A percentile compares a stretch with the other conserved stretches of the same genome.
These are phyloP conservation scores for Atrina japonica DNA, from an alignment of 2,888 invertebrate genomes.

Conservation along the genomic window DNA sequence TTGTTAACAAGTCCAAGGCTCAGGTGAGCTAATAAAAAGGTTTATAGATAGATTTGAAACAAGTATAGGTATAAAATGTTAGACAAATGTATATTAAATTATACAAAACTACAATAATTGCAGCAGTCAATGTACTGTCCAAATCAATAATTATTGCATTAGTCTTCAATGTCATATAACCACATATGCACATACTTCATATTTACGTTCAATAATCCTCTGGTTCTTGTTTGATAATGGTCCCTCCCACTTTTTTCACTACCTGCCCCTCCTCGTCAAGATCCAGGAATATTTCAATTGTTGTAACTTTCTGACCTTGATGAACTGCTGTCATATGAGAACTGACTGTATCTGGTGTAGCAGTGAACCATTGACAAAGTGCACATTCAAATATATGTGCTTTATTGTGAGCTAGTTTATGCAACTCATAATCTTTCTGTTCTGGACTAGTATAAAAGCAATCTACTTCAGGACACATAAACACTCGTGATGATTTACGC, in stretches of 20 bases:
- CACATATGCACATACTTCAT: too few relatives aligned
- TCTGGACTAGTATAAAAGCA: conserved; percentile 54
- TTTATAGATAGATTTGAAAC: too few relatives aligned
- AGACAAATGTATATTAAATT: too few relatives aligned
- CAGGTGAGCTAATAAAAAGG: too few relatives aligned
- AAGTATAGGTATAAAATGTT: too few relatives aligned
- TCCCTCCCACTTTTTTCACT: conserved; percentile 50
- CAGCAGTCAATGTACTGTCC: too few relatives aligned
- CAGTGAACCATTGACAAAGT: conserved; percentile 59
- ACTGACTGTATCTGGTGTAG: conserved; percentile 37
- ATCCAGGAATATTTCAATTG: conserved; percentile 52
- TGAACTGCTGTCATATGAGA: conserved; percentile 51
- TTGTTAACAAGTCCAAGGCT: too few relatives aligned
- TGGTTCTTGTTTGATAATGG: conserved; percentile 55
- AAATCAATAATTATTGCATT: too few relatives aligned
- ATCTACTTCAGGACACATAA: conserved; percentile 57
- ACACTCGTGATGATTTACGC: conserved; percentile 54
- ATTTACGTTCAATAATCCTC: too few relatives aligned
- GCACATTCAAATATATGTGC: conserved; percentile 60
- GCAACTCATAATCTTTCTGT: conserved; percentile 52
- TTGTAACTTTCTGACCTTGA: conserved; percentile 40
- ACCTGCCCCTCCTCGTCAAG: conserved; percentile 47
- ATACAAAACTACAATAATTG: too few relatives aligned
- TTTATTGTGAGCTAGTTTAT: conserved; percentile 55
- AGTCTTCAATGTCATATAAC: too few relatives aligned